These are phyloP conservation scores for Myotis lucifugus DNA, from an alignment of 2,113 vertebrate genomes.

Conservation along the genomic window DNA sequence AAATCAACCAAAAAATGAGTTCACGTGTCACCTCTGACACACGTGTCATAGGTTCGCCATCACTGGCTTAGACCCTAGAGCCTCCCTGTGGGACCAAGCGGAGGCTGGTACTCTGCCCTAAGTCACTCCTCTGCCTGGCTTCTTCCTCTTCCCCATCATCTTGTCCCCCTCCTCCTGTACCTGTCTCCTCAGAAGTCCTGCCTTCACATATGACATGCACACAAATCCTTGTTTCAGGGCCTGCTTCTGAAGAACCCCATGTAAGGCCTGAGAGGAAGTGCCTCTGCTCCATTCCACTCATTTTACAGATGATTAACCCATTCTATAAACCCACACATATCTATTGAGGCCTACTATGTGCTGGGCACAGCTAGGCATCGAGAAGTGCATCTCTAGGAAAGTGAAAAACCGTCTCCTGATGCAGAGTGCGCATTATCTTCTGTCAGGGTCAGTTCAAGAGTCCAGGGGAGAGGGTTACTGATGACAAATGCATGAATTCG, in stretches of 20 bases:
- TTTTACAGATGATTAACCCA: not conserved
- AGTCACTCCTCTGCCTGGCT: not conserved
- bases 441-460: not conserved
- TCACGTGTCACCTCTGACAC: no score
- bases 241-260: not conserved
- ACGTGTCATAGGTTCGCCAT: no score
- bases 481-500: not conserved
- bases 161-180: not conserved
- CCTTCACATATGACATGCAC: not conserved
- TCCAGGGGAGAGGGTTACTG: not conserved
- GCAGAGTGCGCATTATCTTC: not conserved
- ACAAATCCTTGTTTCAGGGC: not conserved
- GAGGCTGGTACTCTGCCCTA: not conserved
- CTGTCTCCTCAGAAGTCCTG: not conserved
- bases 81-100: fast-evolving
- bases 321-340: not conserved
- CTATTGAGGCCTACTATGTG: not conserved
- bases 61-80: not conserved
- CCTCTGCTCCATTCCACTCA: not conserved
- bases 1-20: no score
- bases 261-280: not conserved
- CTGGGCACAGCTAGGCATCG: not conserved
- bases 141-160: not conserved
- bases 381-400: not conserved
- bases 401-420: not conserved